A percentile compares a stretch with the other conserved stretches of the same genome.
phyloP scores from a whole-genome alignment of 2,888 invertebrate species.

The Hirtodrosophila trivittata region DNA sequence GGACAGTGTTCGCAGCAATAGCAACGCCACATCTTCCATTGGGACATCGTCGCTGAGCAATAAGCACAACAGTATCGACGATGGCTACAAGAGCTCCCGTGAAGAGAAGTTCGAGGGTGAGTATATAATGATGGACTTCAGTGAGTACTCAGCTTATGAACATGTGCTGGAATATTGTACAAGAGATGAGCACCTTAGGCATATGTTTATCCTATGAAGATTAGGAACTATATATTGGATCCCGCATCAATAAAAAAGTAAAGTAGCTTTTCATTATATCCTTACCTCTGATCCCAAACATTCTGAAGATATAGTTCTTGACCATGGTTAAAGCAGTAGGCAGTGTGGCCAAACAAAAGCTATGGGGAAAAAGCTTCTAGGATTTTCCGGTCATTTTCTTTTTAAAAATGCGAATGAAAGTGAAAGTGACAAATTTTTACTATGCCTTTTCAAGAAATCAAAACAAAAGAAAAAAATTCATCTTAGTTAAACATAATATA shows the following conservation, averaged over 20 bases:
- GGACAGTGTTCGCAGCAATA: conserved; percentile 64
- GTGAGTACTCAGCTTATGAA: neutral
- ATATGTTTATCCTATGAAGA: too few relatives aligned
- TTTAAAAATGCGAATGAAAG: neutral
- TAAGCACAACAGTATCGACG: conserved; percentile 67
- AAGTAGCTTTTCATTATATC: too few relatives aligned
- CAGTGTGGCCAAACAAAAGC: too few relatives aligned
- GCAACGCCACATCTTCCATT: conserved; percentile 69
- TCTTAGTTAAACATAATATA: neutral
- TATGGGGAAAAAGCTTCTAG: too few relatives aligned
- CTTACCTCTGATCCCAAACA: too few relatives aligned
- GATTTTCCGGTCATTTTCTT: neutral
- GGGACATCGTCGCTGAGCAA: conserved; percentile 65
- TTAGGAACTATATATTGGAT: too few relatives aligned
- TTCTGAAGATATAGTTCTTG: too few relatives aligned
- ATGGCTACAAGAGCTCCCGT: conserved; percentile 67
- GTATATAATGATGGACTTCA: conserved; percentile 23
- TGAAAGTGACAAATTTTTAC: conserved; percentile 1
- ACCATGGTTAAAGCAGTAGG: too few relatives aligned
- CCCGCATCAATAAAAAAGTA: too few relatives aligned
- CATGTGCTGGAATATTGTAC: too few relatives aligned
- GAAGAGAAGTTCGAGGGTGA: conserved; percentile 83
- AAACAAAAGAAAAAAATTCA: neutral
- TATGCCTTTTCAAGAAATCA: conserved; percentile 6
- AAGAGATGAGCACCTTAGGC: too few relatives aligned